Conservation (phyloP, 2,113 vertebrate genomes). For the Coregonus clupeaformis region DNA sequence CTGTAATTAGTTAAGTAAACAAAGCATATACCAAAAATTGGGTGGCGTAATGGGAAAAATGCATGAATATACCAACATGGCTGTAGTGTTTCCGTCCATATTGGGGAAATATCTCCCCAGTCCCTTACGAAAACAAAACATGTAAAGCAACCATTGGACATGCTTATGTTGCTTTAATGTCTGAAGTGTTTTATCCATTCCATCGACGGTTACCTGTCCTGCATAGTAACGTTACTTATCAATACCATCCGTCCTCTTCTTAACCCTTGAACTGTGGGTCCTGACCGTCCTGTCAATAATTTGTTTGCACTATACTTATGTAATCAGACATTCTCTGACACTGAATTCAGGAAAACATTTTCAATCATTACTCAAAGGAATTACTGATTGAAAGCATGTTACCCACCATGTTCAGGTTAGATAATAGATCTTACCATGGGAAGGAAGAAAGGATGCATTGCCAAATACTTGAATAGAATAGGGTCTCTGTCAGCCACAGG, state of each 20-base stretch:
- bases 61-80: not conserved
- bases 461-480: no score
- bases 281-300: not conserved
- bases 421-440: no score
- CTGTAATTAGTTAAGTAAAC: not conserved
- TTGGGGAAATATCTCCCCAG: no score
- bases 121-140: constrained; percentile 2
- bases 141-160: not conserved
- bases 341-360: fast-evolving
- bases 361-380: no score
- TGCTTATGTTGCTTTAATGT: not conserved
- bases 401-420: no score
- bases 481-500: no score
- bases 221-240: not conserved
- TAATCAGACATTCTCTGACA: no score
- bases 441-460: no score
- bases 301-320: not conserved
- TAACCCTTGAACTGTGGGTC: not conserved
- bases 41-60: not conserved
- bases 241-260: not conserved
- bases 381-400: no score
- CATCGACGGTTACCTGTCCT: not conserved
- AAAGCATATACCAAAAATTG: not conserved
- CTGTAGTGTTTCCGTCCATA: no score
- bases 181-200: constrained; percentile 3